phyloP scores from a whole-genome alignment of 92 coral and sea anemone genomes.

The Porites evermanni region DNA sequence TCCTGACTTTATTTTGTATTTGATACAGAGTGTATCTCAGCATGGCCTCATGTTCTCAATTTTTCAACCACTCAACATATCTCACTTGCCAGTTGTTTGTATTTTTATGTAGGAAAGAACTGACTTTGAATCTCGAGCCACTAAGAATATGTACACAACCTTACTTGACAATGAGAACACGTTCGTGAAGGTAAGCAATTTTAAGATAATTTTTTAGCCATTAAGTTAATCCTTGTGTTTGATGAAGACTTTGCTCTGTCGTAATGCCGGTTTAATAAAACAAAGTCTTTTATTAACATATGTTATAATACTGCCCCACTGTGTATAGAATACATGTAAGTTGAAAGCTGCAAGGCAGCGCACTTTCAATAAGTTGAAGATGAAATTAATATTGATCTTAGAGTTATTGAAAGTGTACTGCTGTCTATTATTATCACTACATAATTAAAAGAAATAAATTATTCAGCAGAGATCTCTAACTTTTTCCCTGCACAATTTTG shows the following conservation, averaged over 20 bases:
- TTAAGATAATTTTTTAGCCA: slow-evolving; percentile 7
- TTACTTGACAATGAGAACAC: slow-evolving; percentile 91
- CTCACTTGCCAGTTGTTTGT: neutral
- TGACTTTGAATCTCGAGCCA: slow-evolving; percentile 89
- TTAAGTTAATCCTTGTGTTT: slow-evolving; percentile 1
- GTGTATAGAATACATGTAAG: neutral
- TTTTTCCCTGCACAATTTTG: too few relatives aligned
- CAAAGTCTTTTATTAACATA: slow-evolving; percentile 3
- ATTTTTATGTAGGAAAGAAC: slow-evolving; percentile 79
- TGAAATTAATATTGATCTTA: neutral
- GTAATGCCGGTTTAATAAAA: neutral
- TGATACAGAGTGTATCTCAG: neutral
- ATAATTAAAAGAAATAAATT: too few relatives aligned
- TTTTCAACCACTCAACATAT: neutral
- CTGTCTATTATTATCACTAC: too few relatives aligned
- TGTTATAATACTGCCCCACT: neutral
- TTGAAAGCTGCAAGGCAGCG: neutral
- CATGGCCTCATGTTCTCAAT: neutral
- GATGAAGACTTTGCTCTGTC: neutral
- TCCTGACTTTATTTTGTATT: neutral
- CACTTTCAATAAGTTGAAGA: neutral
- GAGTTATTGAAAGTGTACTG: neutral
- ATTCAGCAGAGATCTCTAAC: too few relatives aligned
- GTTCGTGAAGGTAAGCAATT: slow-evolving; percentile 73
- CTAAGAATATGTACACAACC: slow-evolving; percentile 92